Conservation (phyloP, 2,113 vertebrate genomes). For the Laticauda colubrina region DNA sequence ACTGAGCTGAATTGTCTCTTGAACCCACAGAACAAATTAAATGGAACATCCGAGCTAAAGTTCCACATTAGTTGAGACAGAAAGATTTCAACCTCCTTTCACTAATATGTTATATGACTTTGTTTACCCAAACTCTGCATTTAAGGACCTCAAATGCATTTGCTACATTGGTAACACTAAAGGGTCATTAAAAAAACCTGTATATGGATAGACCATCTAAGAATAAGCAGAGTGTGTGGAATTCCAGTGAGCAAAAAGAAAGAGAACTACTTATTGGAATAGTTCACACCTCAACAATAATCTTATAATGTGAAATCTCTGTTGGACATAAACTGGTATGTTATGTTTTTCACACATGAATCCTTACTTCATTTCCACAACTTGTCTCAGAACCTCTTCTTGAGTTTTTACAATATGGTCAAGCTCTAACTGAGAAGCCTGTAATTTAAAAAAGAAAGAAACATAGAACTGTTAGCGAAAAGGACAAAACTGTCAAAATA, state of each 20-base stretch:
- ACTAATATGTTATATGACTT: background rate
- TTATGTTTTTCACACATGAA: background rate
- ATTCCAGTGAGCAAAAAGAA: background rate
- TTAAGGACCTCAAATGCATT: background rate
- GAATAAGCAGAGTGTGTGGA: background rate
- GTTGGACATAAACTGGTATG: background rate
- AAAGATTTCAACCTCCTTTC: background rate
- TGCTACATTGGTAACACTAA: background rate
- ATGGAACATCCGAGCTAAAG: background rate
- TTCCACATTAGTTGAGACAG: too few relatives aligned
- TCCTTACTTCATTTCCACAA: conserved; percentile 86
- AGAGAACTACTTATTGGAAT: background rate
- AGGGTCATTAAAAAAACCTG: background rate
- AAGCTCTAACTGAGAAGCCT: conserved; percentile 79
- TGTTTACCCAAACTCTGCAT: background rate
- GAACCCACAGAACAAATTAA: background rate
- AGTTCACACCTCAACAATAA: background rate
- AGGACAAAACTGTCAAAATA: background rate
- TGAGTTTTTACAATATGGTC: conserved; percentile 78
- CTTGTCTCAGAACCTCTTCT: conserved; percentile 85
- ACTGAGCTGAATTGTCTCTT: background rate
- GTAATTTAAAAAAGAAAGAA: conserved; percentile 36
- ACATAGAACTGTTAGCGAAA: background rate
- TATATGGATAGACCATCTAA: background rate
- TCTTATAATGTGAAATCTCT: background rate